Conservation (phyloP, 2,888 invertebrate species). For the Desoria tigrina region DNA sequence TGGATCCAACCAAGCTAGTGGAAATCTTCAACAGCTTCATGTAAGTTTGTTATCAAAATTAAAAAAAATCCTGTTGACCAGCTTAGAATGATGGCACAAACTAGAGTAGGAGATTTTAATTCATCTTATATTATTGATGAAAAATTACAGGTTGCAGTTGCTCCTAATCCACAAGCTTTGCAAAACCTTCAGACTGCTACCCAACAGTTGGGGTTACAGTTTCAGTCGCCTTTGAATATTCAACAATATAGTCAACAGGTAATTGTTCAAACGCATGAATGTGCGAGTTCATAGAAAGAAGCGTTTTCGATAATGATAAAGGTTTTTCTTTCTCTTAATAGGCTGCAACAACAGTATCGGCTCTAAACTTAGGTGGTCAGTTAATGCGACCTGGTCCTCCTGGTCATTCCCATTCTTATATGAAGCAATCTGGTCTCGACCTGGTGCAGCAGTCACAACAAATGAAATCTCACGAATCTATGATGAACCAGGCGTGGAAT, state of each 20-base stretch:
- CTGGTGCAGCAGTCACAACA: conserved; percentile 32
- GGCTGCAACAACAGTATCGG: conserved; percentile 48
- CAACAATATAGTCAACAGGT: conserved; percentile 46
- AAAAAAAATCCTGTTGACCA: background rate
- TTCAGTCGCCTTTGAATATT: conserved; percentile 25
- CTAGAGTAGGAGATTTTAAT: background rate
- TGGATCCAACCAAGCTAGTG: conserved; percentile 33
- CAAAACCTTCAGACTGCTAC: conserved; percentile 41
- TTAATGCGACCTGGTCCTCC: conserved; percentile 40
- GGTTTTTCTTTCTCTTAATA: background rate
- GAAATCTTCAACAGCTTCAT: conserved; percentile 40
- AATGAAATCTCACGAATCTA: conserved; percentile 35
- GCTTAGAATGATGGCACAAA: background rate
- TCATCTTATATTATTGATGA: background rate
- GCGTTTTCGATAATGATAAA: background rate
- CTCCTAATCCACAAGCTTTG: conserved; percentile 40
- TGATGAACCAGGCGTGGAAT: conserved; percentile 45
- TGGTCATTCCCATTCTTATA: conserved; percentile 31
- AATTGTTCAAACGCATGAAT: background rate
- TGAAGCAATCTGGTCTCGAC: conserved; percentile 35
- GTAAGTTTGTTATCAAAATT: no score
- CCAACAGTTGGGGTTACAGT: conserved; percentile 34
- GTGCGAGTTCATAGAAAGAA: background rate
- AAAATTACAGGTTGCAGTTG: conserved; percentile 44
- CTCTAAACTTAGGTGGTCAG: conserved; percentile 39